Base-by-base conservation (phyloP, 2,888 invertebrate species). In the Gymnosoma rotundatum region DNA sequence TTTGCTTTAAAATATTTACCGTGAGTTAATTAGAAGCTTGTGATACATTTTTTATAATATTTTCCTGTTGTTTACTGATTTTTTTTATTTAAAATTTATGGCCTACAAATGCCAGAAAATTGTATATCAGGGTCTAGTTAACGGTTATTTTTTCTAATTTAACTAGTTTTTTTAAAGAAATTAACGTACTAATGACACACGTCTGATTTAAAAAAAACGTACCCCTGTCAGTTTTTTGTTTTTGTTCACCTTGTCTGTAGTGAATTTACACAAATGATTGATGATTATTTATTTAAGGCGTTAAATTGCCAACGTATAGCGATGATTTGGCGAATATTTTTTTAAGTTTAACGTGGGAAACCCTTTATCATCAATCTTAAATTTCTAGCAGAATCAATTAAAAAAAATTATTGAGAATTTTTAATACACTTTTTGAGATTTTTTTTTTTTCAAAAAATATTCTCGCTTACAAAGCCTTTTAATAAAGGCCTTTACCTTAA, bases 21-120 rank as follows among this genome's bases (percentile, higher is more conserved):
- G 64, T 83, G 50, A 80, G 87, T 80, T 87, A 81, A 86, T 87
- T 86, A 85, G 75, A 42, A 70, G 74, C 72, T 76, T 84, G 70
- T 73, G 80, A 80, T 69, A 67, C 69, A 82, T 84, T 76, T 74
- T 79, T 72, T 52, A 36, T 60, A 50, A 32, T 48, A 12, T 76
- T 72, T 72, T 64, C 16, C 20, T 50, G 18, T 66, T 52, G 48
- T 38, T 73, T 32, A 36, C 64, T 32, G 67, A n/a, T n/a, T n/a
- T 9, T 36, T 64, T 72, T 63, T 25, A 10, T 64, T 74, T 67
- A 14, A 42, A 79, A 74, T 80, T 63, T 81, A 75, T 63, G n/a
- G 50, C 1, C 2, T 3, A 42, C 56, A 74, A 50, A n/a, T 32
- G 20, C 25, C 1, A 18, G 18, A 66, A 45, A 14, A 18, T 12